A percentile compares a stretch with the other conserved stretches of the same genome.
Conservation (phyloP, 2,888 invertebrate genomes). For the Diarsia brunnea region DNA sequence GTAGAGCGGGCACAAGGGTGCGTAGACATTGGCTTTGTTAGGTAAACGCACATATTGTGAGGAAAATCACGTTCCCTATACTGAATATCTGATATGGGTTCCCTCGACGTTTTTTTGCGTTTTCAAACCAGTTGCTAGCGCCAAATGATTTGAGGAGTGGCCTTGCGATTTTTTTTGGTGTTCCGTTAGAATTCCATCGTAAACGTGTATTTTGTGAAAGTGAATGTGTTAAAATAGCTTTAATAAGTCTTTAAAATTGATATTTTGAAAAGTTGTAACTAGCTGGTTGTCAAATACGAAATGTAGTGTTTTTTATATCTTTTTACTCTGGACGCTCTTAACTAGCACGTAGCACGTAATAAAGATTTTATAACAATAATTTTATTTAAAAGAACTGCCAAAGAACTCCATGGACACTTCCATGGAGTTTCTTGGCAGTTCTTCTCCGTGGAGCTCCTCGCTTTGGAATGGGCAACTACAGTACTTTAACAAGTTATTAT, state of each 20-base stretch:
- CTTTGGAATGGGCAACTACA: too few relatives aligned
- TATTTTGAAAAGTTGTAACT: background rate
- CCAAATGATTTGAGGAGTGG: background rate
- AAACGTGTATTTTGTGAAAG: slow-evolving; percentile 11
- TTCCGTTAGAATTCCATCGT: background rate
- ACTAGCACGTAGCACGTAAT: too few relatives aligned
- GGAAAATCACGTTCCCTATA: slow-evolving; percentile 76
- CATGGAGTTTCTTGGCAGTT: too few relatives aligned
- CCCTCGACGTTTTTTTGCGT: slow-evolving; percentile 20
- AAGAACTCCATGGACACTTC: too few relatives aligned
- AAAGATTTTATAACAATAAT: too few relatives aligned
- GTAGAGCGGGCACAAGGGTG: slow-evolving; percentile 46
- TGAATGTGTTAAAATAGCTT: background rate
- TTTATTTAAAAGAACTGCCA: too few relatives aligned
- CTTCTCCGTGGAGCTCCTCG: too few relatives aligned
- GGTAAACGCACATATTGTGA: slow-evolving; percentile 66
- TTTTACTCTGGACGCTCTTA: too few relatives aligned
- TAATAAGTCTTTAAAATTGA: background rate
- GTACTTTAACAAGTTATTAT: too few relatives aligned
- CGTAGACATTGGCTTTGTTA: slow-evolving; percentile 71
- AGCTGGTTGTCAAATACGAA: background rate
- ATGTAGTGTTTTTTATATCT: background rate
- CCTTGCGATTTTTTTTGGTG: background rate
- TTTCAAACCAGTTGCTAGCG: slow-evolving; percentile 6
- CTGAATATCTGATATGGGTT: slow-evolving; percentile 66